Evolutionary conservation across 2,888 invertebrate genomes (phyloP), one percentile per base, ranked within the genome.

Genomic region (Volucella inanis): DNA sequence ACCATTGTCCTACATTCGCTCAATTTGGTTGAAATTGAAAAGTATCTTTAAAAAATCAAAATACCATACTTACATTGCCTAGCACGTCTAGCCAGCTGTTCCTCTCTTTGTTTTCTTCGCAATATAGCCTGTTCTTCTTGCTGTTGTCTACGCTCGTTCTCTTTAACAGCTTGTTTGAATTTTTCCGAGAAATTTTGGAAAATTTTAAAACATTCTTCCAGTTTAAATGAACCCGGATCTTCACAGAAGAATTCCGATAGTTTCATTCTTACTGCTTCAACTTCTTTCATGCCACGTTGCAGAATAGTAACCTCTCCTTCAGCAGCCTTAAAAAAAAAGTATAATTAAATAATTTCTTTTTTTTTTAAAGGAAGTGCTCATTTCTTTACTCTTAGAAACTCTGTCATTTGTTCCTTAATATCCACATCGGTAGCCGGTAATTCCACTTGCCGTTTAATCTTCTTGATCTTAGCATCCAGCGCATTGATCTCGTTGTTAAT

Each of bases 231-330:
- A 67, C 94, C 95, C 0, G 95, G 94, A 89, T 98, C 98, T 92
- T 99, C 99, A 92, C 98, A 99, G 93, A 99, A 98, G 93, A 98
- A 98, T 67, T 97, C 96, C 0, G 98, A 95, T 49, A 99, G 93
- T 85, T 97, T 95, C 87, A 94, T 94, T 41, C 98, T 94, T 79
- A 97, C 94, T 15, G 94, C 93, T 88, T 98, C 97, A 18, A 98
- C 94, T 89, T 97, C 96, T 77, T 95, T 94, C 94, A 98, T 95
- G 88, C 96, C 96, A 71, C 95, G 94, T 90, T 97, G 96, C 50
- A 97, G 92, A 47, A 95, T 95, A 10, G 94, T 93, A 67, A 97
- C 95, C 91, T 97, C 97, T 88, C 94, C 94, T 89, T 96, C 96
- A 10, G 97, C 97, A 90, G 88, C 88, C 88, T 89, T 65, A 0